Conservation (phyloP, 2,888 invertebrate genomes). For the Morpho achilles region DNA sequence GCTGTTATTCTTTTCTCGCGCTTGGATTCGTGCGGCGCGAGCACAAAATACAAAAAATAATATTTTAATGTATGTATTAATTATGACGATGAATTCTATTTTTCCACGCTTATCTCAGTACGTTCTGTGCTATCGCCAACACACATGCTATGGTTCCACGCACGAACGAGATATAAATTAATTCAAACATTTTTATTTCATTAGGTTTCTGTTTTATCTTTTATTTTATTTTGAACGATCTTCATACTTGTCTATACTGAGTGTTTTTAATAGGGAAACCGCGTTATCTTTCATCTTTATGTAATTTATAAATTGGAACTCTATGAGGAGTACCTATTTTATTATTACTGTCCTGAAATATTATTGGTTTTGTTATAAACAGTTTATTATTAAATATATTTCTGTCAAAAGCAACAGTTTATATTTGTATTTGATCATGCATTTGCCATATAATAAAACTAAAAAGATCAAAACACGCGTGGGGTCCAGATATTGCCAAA, state of each 20-base stretch:
- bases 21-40: conserved; percentile 65
- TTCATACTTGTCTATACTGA: neutral
- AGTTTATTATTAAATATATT: neutral
- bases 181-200: conserved; percentile 25
- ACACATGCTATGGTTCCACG: conserved; percentile 18
- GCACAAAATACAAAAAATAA: conserved; percentile 35
- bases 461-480: conserved; percentile 38
- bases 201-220: conserved; percentile 18
- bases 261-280: too few relatives aligned
- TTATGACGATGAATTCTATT: conserved; percentile 62
- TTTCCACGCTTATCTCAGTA: conserved; percentile 55
- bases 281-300: too few relatives aligned
- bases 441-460: conserved; percentile 29
- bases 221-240: neutral
- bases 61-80: conserved; percentile 70
- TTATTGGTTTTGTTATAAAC: too few relatives aligned
- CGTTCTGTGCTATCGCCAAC: conserved; percentile 18
- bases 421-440: conserved; percentile 11
- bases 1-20: conserved; percentile 72
- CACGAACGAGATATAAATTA: conserved; percentile 21
- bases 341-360: too few relatives aligned
- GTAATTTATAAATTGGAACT: too few relatives aligned
- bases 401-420: neutral
- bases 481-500: conserved; percentile 38
- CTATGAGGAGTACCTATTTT: too few relatives aligned